These are phyloP conservation scores for Tetramorium simillimum DNA, from an alignment of 1,140 invertebrate genomes.

Conservation along the genomic window DNA sequence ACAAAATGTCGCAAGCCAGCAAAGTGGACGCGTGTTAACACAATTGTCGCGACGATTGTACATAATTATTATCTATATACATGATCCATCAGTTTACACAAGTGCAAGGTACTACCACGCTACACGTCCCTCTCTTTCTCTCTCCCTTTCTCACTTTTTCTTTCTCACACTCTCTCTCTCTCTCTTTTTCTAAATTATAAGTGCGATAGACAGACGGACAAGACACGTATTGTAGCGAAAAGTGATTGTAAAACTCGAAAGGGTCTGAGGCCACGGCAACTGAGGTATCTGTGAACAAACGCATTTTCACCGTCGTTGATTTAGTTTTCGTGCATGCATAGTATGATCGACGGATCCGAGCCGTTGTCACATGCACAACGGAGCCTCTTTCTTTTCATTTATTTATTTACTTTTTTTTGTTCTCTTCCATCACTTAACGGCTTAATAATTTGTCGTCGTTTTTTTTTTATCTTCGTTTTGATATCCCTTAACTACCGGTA, in stretches of 20 bases:
- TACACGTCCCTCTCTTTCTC: neutral
- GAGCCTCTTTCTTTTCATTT: constrained; percentile 60
- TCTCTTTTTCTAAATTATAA: constrained; percentile 33
- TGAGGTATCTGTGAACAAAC: constrained; percentile 83
- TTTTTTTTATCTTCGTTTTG: constrained; percentile 69
- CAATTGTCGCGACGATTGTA: constrained; percentile 35
- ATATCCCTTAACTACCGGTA: constrained; percentile 85
- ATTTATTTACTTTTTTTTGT: constrained; percentile 67
- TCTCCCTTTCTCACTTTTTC: neutral
- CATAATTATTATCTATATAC: constrained; percentile 43
- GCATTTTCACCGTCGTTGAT: constrained; percentile 66
- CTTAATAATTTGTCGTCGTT: constrained; percentile 59
- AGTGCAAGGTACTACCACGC: constrained; percentile 38
- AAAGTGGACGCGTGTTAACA: constrained; percentile 1
- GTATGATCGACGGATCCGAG: constrained; percentile 63
- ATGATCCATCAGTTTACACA: constrained; percentile 46
- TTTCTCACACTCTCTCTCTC: neutral
- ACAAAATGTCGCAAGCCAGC: constrained; percentile 25
- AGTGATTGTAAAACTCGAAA: constrained; percentile 47
- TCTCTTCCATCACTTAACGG: constrained; percentile 80
- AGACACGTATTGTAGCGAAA: constrained; percentile 40
- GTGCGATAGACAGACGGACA: constrained; percentile 38
- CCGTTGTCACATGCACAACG: constrained; percentile 63
- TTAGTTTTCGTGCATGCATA: constrained; percentile 54
- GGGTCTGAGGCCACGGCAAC: constrained; percentile 81